Evolutionary conservation across 1,140 invertebrate genomes (phyloP).

Genomic region (Ceratitis capitata): DNA sequence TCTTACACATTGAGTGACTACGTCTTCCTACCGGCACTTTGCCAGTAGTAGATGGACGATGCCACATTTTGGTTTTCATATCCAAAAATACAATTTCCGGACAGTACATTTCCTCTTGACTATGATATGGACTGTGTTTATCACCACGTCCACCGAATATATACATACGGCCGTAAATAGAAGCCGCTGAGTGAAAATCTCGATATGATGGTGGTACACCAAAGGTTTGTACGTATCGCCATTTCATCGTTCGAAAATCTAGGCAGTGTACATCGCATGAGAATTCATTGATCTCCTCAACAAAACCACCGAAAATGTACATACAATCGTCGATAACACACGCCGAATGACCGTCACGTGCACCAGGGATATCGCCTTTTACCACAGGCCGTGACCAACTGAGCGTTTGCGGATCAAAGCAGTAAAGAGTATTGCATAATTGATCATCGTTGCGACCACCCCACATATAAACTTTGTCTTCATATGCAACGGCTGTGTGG

Average conservation of each 20-base stretch:
- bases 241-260: slow-evolving; percentile 78
- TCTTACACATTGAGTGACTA: slow-evolving; percentile 88
- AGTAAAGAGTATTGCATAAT: slow-evolving; percentile 81
- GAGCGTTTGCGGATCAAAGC: slow-evolving; percentile 78
- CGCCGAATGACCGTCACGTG: slow-evolving; percentile 90
- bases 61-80: slow-evolving; percentile 76
- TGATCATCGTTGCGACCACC: slow-evolving; percentile 88
- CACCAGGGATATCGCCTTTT: slow-evolving; percentile 75
- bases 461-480: slow-evolving; percentile 83
- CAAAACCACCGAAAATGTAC: slow-evolving; percentile 92
- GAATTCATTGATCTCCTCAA: slow-evolving; percentile 81
- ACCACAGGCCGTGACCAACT: slow-evolving; percentile 75
- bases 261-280: slow-evolving; percentile 81
- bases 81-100: slow-evolving; percentile 82
- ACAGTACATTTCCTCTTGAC: slow-evolving; percentile 79
- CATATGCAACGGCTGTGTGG: slow-evolving; percentile 84
- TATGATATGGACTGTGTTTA: slow-evolving; percentile 71
- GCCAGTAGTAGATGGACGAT: slow-evolving; percentile 69
- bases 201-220: slow-evolving; percentile 76
- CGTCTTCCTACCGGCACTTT: slow-evolving; percentile 77
- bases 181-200: slow-evolving; percentile 89
- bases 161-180: slow-evolving; percentile 80
- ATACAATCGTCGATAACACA: slow-evolving; percentile 83
- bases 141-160: slow-evolving; percentile 87
- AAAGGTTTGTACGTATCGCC: slow-evolving; percentile 72